Evolutionary conservation across 1,140 invertebrate species (phyloP).

Genomic region (Drosophila tsacasi): DNA sequence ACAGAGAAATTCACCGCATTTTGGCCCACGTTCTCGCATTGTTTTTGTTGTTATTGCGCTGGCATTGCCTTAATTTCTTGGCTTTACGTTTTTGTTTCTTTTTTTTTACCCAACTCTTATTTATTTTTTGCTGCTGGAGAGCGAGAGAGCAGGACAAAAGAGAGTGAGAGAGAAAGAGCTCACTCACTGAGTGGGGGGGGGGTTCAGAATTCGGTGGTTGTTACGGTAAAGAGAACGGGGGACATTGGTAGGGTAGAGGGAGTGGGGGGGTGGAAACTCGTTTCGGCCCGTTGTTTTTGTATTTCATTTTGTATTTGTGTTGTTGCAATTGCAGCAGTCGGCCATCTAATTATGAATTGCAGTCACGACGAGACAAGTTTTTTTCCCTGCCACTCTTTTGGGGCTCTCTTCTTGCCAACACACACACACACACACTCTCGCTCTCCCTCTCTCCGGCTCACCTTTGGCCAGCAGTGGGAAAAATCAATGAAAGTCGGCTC

Average conservation of each 20-base stretch:
- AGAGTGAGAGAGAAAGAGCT: constrained; percentile 3
- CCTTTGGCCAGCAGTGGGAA: constrained; percentile 26
- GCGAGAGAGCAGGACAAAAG: constrained; percentile 18
- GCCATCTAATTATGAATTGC: constrained; percentile 56
- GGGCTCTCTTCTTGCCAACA: constrained; percentile 6
- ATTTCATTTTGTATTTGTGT: constrained; percentile 16
- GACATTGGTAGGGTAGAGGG: not conserved
- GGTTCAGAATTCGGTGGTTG: constrained; percentile 40
- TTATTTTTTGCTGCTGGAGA: constrained; percentile 22
- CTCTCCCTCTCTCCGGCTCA: constrained; percentile 8
- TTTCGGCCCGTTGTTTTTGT: constrained; percentile 24
- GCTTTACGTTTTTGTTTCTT: constrained; percentile 32
- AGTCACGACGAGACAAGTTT: constrained; percentile 53
- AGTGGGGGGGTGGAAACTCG: constrained; percentile 9
- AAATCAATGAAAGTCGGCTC: constrained; percentile 42
- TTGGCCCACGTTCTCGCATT: constrained; percentile 30
- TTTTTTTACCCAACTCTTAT: constrained; percentile 31
- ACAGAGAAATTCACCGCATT: not conserved
- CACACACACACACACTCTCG: not conserved
- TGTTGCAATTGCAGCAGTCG: constrained; percentile 41
- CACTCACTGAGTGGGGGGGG: not conserved
- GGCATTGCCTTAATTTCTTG: constrained; percentile 30
- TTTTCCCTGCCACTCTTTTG: constrained; percentile 20
- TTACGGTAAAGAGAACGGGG: constrained; percentile 7
- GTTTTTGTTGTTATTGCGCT: constrained; percentile 22